A percentile compares a stretch with the other conserved stretches of the same genome.
Evolutionary conservation across 1,140 invertebrate genomes (phyloP).

Genomic region (Apocrypta bakeri): DNA sequence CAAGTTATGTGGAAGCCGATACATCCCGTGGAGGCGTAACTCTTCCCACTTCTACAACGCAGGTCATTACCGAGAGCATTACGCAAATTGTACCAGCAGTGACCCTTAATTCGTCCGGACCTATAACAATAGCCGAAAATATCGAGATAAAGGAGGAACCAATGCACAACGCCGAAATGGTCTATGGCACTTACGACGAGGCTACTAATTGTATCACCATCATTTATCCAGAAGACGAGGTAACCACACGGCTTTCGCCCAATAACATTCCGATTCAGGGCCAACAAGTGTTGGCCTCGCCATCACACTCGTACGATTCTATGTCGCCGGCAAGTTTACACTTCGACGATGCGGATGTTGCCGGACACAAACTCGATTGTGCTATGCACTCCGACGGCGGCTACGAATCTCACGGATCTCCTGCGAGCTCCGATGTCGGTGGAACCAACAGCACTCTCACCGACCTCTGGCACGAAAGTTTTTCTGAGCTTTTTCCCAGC

Average conservation of each 20-base stretch:
- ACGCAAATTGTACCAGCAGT: background rate
- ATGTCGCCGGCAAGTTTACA: constrained; percentile 64
- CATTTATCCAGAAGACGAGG: constrained; percentile 77
- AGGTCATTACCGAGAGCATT: background rate
- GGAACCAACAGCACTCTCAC: constrained; percentile 64
- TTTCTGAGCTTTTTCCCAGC: constrained; percentile 79
- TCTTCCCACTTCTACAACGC: background rate
- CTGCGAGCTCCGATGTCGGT: constrained; percentile 48
- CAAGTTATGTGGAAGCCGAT: constrained; percentile 87
- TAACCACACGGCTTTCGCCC: constrained; percentile 56
- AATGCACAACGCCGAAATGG: constrained; percentile 63
- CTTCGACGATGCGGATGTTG: constrained; percentile 64
- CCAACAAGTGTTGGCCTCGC: constrained; percentile 52
- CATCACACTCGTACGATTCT: constrained; percentile 61
- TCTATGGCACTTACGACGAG: constrained; percentile 83
- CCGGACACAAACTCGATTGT: constrained; percentile 58
- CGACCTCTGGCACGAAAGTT: constrained; percentile 79
- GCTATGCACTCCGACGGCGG: constrained; percentile 67
- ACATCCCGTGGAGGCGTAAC: constrained; percentile 72
- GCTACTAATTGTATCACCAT: constrained; percentile 83
- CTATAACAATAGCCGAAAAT: constrained; percentile 41
- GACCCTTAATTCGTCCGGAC: constrained; percentile 9
- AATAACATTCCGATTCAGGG: background rate
- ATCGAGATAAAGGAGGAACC: constrained; percentile 56
- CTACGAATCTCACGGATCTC: constrained; percentile 72